These are phyloP conservation scores for Antitype chi DNA, from an alignment of 2,888 invertebrate genomes.

Conservation along the genomic window DNA sequence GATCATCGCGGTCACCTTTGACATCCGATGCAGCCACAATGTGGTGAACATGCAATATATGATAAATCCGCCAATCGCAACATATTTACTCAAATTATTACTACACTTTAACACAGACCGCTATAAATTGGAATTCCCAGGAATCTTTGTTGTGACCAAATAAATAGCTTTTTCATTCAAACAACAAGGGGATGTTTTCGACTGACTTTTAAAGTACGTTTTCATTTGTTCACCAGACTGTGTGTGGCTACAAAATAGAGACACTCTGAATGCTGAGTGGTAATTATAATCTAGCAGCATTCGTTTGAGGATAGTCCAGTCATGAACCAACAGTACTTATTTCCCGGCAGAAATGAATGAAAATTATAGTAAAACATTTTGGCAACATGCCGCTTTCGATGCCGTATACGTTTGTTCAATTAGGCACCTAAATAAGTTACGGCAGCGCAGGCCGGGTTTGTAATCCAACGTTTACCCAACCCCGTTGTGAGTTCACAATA, in stretches of 20 bases:
- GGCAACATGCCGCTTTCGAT: conserved; percentile 22
- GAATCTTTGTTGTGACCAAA: conserved; percentile 22
- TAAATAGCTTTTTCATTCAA: conserved; percentile 28
- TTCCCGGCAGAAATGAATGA: conserved; percentile 17
- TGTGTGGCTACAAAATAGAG: conserved; percentile 43
- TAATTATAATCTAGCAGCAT: conserved; percentile 35
- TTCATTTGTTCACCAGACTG: conserved; percentile 58
- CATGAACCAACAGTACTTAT: conserved; percentile 7
- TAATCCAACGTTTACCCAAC: conserved; percentile 61
- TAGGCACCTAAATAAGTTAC: conserved; percentile 62
- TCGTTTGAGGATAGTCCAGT: conserved; percentile 29
- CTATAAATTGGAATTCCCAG: conserved; percentile 3
- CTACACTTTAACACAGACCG: too few relatives aligned
- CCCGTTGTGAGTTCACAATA: conserved; percentile 74
- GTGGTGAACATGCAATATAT: conserved; percentile 20
- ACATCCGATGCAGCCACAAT: conserved; percentile 35
- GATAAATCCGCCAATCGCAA: conserved; percentile 17
- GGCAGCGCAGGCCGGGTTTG: conserved; percentile 62
- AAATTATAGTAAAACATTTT: conserved; percentile 40
- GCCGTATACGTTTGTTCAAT: conserved; percentile 55
- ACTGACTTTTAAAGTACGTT: conserved; percentile 36
- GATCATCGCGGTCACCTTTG: conserved; percentile 43
- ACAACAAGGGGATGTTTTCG: conserved; percentile 26
- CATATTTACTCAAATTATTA: conserved; percentile 23
- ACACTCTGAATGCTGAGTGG: conserved; percentile 38